Percentiles rank a stretch among this genome's conserved stretches.
Evolutionary conservation across 2,888 invertebrate genomes (phyloP).

Genomic region (Allygus modestus): DNA sequence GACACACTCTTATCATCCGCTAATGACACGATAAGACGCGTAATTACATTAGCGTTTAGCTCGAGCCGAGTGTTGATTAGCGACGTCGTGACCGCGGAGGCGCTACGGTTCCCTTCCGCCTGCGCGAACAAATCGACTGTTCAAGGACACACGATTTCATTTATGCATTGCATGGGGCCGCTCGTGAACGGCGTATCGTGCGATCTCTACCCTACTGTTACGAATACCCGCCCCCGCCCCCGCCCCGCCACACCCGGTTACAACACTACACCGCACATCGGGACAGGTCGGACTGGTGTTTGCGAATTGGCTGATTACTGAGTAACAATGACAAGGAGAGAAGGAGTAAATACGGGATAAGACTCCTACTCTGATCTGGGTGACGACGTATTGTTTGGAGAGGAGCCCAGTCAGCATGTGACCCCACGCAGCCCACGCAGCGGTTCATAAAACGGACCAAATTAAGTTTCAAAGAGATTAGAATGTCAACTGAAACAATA

Average conservation of each 20-base stretch:
- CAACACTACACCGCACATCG: no score
- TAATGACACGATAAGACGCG: slow-evolving; percentile 54
- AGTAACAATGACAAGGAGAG: no score
- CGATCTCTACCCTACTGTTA: slow-evolving; percentile 46
- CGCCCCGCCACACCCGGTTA: not conserved
- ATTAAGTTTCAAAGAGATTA: no score
- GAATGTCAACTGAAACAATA: no score
- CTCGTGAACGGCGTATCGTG: slow-evolving; percentile 50
- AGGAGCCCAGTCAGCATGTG: no score
- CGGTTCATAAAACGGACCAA: no score
- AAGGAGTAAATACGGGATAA: no score
- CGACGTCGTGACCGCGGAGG: slow-evolving; percentile 50
- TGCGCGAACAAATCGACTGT: slow-evolving; percentile 47
- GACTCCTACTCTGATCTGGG: no score
- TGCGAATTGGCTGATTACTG: no score
- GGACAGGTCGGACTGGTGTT: no score
- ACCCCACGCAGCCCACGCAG: no score
- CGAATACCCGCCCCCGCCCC: not conserved
- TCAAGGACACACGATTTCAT: slow-evolving; percentile 59
- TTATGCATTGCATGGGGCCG: slow-evolving; percentile 43
- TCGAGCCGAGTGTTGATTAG: slow-evolving; percentile 52
- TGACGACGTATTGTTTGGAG: no score
- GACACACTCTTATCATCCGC: slow-evolving; percentile 46
- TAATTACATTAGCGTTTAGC: slow-evolving; percentile 53
- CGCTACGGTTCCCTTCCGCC: slow-evolving; percentile 39